These are phyloP conservation scores for Anolis apletophallus DNA, from an alignment of 2,797 vertebrate species.

Conservation along the genomic window DNA sequence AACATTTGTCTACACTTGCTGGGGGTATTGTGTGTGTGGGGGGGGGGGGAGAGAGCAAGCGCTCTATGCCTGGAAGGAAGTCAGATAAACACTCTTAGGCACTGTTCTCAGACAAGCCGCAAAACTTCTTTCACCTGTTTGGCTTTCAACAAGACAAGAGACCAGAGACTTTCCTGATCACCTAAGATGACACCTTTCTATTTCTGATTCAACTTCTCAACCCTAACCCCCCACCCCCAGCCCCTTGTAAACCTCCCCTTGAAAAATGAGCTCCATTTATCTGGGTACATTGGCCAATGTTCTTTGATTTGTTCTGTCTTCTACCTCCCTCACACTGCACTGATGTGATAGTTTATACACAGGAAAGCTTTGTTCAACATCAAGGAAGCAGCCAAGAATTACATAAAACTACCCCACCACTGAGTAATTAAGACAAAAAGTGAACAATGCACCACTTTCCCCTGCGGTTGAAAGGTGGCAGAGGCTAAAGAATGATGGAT, in stretches of 20 bases:
- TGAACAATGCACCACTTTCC: slow-evolving; percentile 68
- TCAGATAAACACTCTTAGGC: background rate
- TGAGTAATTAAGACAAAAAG: slow-evolving; percentile 49
- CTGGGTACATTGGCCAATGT: slow-evolving; percentile 10
- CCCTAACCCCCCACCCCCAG: too few relatives aligned
- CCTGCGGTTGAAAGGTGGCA: slow-evolving; percentile 53
- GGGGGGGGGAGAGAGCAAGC: too few relatives aligned
- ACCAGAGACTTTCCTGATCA: background rate
- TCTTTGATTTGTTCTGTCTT: background rate
- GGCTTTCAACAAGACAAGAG: background rate
- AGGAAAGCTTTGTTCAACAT: slow-evolving; percentile 68
- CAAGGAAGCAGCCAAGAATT: slow-evolving; percentile 68
- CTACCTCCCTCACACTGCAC: background rate
- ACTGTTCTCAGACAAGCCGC: too few relatives aligned
- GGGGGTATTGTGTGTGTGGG: background rate
- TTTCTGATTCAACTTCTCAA: background rate
- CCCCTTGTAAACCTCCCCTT: background rate
- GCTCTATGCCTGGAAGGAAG: background rate
- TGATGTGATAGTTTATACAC: slow-evolving; percentile 46
- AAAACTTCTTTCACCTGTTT: background rate
- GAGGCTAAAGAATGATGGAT: slow-evolving; percentile 49
- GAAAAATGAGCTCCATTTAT: slow-evolving; percentile 29
- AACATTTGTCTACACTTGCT: background rate
- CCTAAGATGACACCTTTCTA: background rate
- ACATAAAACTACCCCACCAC: slow-evolving; percentile 67